A percentile compares a stretch with the other conserved stretches of the same genome.
phyloP scores from a whole-genome alignment of 2,797 vertebrate species.

The Micrastur ruficollis region DNA sequence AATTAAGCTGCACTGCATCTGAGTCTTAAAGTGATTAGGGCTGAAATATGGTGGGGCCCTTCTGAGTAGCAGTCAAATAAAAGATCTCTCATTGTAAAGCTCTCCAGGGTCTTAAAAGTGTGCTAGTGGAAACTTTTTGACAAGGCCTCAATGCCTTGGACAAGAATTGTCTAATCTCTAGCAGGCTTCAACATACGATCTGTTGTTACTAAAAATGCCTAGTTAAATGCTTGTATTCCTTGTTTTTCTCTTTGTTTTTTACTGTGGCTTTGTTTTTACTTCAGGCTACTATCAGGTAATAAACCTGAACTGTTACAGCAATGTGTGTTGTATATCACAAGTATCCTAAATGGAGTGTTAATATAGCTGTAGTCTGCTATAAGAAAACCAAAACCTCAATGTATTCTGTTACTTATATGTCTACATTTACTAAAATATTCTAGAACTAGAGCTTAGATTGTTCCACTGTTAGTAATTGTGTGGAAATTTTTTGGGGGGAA shows the following conservation, averaged over 20 bases:
- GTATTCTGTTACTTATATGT: background rate
- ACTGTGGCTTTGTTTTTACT: background rate
- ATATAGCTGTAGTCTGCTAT: background rate
- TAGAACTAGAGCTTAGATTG: background rate
- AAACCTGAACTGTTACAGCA: background rate
- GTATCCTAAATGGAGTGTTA: background rate
- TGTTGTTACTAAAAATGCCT: background rate
- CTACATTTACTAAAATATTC: background rate
- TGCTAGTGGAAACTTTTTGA: background rate
- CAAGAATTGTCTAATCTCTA: background rate
- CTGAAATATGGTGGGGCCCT: background rate
- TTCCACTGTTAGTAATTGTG: background rate
- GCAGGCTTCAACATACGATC: background rate
- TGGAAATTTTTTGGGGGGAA: background rate
- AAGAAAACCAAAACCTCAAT: background rate
- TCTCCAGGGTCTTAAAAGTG: background rate
- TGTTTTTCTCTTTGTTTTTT: background rate
- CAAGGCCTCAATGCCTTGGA: background rate
- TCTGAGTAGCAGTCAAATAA: background rate
- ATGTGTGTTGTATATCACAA: background rate
- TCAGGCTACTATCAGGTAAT: background rate
- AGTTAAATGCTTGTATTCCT: background rate
- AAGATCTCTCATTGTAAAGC: background rate
- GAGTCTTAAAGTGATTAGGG: conserved; percentile 12
- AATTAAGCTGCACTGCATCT: background rate